Evolutionary conservation across 2,797 vertebrate species (phyloP).

Genomic region (Bufotes viridis): DNA sequence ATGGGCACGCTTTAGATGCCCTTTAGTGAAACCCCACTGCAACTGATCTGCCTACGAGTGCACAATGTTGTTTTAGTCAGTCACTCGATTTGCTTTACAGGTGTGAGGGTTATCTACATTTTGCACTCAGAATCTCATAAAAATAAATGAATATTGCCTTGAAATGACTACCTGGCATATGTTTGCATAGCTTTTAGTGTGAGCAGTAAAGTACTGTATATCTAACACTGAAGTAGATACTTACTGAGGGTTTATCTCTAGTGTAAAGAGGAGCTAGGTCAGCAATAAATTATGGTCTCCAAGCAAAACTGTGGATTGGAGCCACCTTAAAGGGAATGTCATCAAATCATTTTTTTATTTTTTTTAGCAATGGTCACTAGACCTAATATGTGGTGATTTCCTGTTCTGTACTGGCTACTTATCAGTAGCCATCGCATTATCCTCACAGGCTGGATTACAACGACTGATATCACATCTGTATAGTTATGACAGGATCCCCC

Average conservation of each 20-base stretch:
- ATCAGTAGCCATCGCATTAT: too few relatives aligned
- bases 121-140: conserved; percentile 31
- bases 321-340: not conserved
- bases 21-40: not conserved
- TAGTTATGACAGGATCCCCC: too few relatives aligned
- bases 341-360: too few relatives aligned
- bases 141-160: conserved; percentile 42
- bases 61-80: not conserved
- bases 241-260: not conserved
- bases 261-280: not conserved
- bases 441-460: too few relatives aligned
- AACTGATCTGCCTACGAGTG: not conserved
- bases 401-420: too few relatives aligned
- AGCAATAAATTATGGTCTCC: not conserved
- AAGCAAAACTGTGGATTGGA: not conserved
- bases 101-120: conserved; percentile 21
- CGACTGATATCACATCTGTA: too few relatives aligned
- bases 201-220: not conserved
- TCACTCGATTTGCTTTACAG: not conserved
- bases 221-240: not conserved
- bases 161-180: not conserved
- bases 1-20: too few relatives aligned
- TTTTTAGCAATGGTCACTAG: too few relatives aligned
- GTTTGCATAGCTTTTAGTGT: not conserved
- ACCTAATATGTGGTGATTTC: too few relatives aligned